These are phyloP conservation scores for Procavia capensis DNA, from an alignment of 2,113 vertebrate species.

Conservation along the genomic window DNA sequence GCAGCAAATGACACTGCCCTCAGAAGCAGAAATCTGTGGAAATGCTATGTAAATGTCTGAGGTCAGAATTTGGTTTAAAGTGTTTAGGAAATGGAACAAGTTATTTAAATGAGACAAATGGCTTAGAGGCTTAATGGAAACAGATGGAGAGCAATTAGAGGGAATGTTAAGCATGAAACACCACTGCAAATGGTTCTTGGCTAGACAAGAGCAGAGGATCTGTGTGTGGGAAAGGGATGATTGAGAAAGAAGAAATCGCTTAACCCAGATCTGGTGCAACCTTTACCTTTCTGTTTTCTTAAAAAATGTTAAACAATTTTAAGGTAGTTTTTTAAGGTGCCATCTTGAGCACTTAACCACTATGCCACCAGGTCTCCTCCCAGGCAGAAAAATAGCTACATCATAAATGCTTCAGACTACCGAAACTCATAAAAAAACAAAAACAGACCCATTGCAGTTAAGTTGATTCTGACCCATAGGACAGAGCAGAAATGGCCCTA, in stretches of 20 bases:
- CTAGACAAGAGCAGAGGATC: conserved; percentile 9
- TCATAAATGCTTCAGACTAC: neutral
- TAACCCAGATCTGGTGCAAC: neutral
- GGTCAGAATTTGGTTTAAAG: conserved; percentile 76
- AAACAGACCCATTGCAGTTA: no score
- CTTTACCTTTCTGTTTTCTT: neutral
- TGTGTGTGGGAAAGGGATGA: neutral
- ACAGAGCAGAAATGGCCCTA: no score
- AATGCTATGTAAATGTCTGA: conserved; percentile 74
- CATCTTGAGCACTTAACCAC: neutral
- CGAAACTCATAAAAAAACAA: neutral
- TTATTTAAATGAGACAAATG: conserved; percentile 76
- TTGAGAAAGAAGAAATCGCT: neutral
- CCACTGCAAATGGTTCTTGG: neutral
- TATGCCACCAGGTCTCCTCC: neutral
- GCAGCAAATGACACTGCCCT: conserved; percentile 45
- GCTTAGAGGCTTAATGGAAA: conserved; percentile 76
- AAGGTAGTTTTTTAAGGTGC: neutral
- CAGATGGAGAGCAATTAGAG: conserved; percentile 66
- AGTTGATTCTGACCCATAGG: no score
- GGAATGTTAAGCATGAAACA: conserved; percentile 59
- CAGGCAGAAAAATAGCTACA: neutral
- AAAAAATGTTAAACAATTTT: neutral
- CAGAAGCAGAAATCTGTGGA: conserved; percentile 54
- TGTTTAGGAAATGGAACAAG: conserved; percentile 63